Evolutionary conservation across 2,888 invertebrate species (phyloP).

Genomic region (Miltochrista miniata): DNA sequence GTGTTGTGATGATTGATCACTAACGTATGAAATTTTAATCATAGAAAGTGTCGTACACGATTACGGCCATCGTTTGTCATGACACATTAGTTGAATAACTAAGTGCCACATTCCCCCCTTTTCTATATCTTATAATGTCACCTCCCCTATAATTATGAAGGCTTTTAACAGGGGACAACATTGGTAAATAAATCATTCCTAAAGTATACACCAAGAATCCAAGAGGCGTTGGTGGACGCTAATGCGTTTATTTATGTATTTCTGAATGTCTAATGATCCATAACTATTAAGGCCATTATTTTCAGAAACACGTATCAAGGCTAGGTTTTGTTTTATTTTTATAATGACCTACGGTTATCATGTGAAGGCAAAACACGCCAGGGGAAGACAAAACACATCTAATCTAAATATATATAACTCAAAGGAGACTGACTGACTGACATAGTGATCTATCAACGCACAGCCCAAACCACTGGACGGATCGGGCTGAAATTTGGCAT

Average conservation of each 20-base stretch:
- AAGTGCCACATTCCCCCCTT: conserved; percentile 14
- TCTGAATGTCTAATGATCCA: background rate
- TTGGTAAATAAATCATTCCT: conserved; percentile 21
- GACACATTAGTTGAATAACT: conserved; percentile 28
- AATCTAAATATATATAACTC: too few species aligned
- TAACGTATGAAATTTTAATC: conserved; percentile 11
- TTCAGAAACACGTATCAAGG: background rate
- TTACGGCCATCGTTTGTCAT: conserved; percentile 30
- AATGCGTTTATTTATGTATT: conserved; percentile 2
- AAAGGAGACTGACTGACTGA: too few species aligned
- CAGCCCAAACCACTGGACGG: too few species aligned
- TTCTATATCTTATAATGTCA: conserved; percentile 14
- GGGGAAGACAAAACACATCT: too few species aligned
- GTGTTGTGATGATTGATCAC: conserved; percentile 12
- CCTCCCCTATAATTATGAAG: conserved; percentile 3
- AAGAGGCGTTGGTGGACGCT: conserved; percentile 1
- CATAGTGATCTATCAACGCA: too few species aligned
- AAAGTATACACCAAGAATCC: background rate
- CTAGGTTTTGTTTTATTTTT: too few species aligned
- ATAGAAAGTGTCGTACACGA: conserved; percentile 22
- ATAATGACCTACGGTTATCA: too few species aligned
- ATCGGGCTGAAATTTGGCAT: too few species aligned
- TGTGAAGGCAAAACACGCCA: too few species aligned
- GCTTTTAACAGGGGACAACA: conserved; percentile 14
- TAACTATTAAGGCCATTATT: background rate